Base-by-base conservation (phyloP, 2,888 invertebrate species). In the Capitulum mitella region DNA sequence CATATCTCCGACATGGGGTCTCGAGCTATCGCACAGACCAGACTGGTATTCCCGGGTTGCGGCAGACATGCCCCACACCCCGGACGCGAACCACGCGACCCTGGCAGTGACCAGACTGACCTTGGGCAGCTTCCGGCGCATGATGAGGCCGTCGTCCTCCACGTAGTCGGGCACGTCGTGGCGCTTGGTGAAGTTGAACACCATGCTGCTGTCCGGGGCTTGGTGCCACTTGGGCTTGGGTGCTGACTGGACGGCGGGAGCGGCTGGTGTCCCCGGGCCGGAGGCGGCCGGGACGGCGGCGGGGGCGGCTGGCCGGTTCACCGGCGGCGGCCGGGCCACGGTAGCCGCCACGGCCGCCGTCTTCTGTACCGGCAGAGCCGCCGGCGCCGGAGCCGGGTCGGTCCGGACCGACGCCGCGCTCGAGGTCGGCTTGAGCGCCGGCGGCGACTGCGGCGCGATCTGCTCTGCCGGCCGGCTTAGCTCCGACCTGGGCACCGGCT, bases 141-240 rank as follows among this genome's bases (percentile, higher is more conserved):
- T 78, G 79, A 83, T 83, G 26, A 92, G 89, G 83, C 93, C 93
- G 88, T 95, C 94, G 87, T 94, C 94, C 86, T 93, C 93, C 84
- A 95, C 93, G 87, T 95, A 94, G 89, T 95, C 93, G 78, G 95
- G 95, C 84, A 94, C 93, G 84, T 92, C 92, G 86, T 92, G 92
- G 84, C 92, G 90, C 86, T 90, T 89, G 82, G 92, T 92, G 87
- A 95, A 95, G 88, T 95, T 93, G 88, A 95, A 95, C 82, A 94
- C 93, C 87, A 94, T 91, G 48, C 91, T 89, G 76, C 80, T 82
- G 54, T 82, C 82, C 58, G 82, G 82, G 61, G 80, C 80, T 79
- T 82, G 81, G 61, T 81, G 81, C 80, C 82, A 81, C 78, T 82
- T 82, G 78, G 83, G 83, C 75, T 83, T 82, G 40, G 78, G 37